Base-by-base conservation (phyloP, 1,140 invertebrate species). In the Drusus annulatus region DNA sequence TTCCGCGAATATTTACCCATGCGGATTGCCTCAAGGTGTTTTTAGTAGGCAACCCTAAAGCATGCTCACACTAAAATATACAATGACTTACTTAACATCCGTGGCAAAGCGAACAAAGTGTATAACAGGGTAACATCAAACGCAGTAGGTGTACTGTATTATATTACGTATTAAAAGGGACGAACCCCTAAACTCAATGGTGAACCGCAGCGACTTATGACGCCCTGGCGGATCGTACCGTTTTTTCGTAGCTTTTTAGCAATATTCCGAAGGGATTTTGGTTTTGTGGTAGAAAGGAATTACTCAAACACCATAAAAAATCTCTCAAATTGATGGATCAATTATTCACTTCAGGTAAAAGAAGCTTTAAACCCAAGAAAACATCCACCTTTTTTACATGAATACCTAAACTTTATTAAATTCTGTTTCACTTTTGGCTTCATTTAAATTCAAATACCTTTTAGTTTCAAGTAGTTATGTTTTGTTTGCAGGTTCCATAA, bases 51-150 rank as follows among this genome's bases (percentile, higher is more conserved):
- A 13, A 45, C 36, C 36, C 36, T 45, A 13, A 45, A 45, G 36
- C 36, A 45, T 13, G 13, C 10, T 45, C 13, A 45, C 36, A 10
- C 36, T 56, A 17, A 56, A 56, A 21, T 4, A 17, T n/a, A 56
- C n/a, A n/a, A 17, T 56, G 8, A 45, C 36, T 69, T 50, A 50
- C 31, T 45, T 69, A 19, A 21, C 36, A 69, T 69, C 10, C n/a
- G 31, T 50, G 36, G 71, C 15, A 25, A 74, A 54, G 50, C 23
- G 52, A 56, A 54, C 52, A 74, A 17, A 74, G 19, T 19, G 25
- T 56, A 28, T 54, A 74, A 25, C 71, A 56, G 23, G 71, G 50
- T 56, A 74, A 74, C 50, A 74, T 69, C 65, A 69, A 45, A 69
- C 28, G 17, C 16, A 69, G 65, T 17, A 50, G 65, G 17, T 69